These are phyloP conservation scores for Stegana nigrithorax DNA, from an alignment of 2,888 invertebrate species.

Conservation along the genomic window DNA sequence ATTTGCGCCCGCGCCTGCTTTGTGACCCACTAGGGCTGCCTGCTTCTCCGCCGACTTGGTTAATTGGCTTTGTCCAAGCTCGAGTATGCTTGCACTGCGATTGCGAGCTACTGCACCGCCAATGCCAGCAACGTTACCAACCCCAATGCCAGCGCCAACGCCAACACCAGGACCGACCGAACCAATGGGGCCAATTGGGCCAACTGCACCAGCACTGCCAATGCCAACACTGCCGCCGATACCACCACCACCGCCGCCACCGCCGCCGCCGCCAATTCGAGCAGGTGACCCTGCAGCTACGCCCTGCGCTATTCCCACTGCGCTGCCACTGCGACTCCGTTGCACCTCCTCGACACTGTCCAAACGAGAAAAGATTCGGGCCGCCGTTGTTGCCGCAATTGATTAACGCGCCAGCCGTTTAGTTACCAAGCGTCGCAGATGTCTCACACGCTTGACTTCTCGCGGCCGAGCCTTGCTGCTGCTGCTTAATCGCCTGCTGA, in stretches of 20 bases:
- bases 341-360: conserved; percentile 66
- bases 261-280: conserved; percentile 31
- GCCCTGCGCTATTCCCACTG: conserved; percentile 53
- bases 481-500: conserved; percentile 14
- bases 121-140: conserved; percentile 15
- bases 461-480: conserved; percentile 3
- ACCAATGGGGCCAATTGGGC: conserved; percentile 27
- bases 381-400: conserved; percentile 63
- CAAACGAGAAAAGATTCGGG: conserved; percentile 66
- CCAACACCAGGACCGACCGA: conserved; percentile 27
- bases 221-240: background rate
- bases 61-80: conserved; percentile 34
- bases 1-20: conserved; percentile 15
- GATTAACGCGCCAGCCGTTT: no score
- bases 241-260: background rate
- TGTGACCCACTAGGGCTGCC: background rate
- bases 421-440: no score
- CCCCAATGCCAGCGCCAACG: conserved; percentile 9
- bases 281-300: conserved; percentile 48
- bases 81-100: conserved; percentile 53
- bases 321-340: conserved; percentile 63
- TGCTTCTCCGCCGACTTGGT: conserved; percentile 1
- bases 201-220: conserved; percentile 21
- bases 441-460: no score
- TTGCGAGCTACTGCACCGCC: conserved; percentile 35